Evolutionary conservation across 2,888 invertebrate species (phyloP).

Genomic region (Deilephila porcellus): DNA sequence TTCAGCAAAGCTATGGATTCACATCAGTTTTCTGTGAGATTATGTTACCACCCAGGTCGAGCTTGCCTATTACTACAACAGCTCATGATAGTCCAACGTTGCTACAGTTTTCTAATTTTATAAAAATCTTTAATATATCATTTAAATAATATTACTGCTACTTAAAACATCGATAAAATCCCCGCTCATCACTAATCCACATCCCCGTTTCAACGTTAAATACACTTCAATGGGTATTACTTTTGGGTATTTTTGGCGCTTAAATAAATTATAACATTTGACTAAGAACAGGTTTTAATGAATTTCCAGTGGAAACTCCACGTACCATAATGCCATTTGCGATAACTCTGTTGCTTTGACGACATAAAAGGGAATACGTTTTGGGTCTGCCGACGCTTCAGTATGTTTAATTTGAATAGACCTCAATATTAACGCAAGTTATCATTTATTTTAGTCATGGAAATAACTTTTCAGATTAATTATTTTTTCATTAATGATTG

Average conservation of each 20-base stretch:
- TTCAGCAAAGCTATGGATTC: no score
- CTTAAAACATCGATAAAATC: constrained; percentile 33
- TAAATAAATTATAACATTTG: constrained; percentile 83
- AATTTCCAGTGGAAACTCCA: constrained; percentile 69
- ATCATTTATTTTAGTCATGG: not conserved
- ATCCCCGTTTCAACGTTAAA: constrained; percentile 67
- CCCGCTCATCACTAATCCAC: constrained; percentile 48
- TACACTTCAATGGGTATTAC: constrained; percentile 81
- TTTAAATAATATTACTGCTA: not conserved
- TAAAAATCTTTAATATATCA: not conserved
- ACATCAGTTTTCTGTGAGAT: no score
- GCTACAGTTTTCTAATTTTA: no score
- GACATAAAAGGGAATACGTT: constrained; percentile 72
- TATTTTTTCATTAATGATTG: no score
- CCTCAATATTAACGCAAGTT: not conserved
- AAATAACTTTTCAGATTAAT: not conserved
- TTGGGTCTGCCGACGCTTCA: constrained; percentile 59
- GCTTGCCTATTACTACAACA: no score
- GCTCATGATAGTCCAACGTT: no score
- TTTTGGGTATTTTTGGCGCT: constrained; percentile 80
- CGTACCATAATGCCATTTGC: constrained; percentile 66
- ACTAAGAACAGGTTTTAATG: constrained; percentile 80
- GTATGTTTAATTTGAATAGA: constrained; percentile 42
- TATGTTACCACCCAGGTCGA: no score
- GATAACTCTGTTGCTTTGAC: constrained; percentile 64